Conservation (phyloP, 2,797 vertebrate species). For the Sciaenops ocellatus region DNA sequence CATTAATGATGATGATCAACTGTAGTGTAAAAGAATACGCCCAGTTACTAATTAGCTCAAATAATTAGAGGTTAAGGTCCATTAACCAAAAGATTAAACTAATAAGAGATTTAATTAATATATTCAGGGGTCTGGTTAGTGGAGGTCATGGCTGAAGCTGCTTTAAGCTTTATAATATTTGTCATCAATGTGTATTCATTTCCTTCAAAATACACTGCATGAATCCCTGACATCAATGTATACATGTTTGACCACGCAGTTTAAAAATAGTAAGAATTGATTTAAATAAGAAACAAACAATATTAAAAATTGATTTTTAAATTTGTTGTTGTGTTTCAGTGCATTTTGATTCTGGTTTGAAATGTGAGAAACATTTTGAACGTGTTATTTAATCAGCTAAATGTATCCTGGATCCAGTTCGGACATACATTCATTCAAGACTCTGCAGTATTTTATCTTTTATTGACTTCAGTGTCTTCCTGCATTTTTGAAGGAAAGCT, state of each 20-base stretch:
- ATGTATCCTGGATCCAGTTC: no score
- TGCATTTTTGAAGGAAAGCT: neutral
- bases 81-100: neutral
- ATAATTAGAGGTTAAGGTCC: neutral
- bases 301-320: neutral
- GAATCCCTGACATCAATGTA: neutral
- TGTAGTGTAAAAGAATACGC: constrained; percentile 11
- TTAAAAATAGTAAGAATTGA: neutral
- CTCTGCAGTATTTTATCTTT: neutral
- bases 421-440: neutral
- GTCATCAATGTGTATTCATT: neutral
- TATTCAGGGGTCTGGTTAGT: neutral
- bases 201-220: neutral
- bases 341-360: neutral
- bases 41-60: neutral
- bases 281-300: no score
- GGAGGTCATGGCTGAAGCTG: no score
- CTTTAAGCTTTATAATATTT: neutral
- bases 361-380: neutral
- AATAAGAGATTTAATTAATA: neutral
- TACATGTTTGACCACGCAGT: neutral
- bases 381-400: neutral
- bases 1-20: neutral
- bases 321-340: neutral
- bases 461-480: neutral